Percentiles rank a stretch among this genome's conserved stretches.
phyloP scores from a whole-genome alignment of 2,888 invertebrate species.

The Teinopalpus imperialis region DNA sequence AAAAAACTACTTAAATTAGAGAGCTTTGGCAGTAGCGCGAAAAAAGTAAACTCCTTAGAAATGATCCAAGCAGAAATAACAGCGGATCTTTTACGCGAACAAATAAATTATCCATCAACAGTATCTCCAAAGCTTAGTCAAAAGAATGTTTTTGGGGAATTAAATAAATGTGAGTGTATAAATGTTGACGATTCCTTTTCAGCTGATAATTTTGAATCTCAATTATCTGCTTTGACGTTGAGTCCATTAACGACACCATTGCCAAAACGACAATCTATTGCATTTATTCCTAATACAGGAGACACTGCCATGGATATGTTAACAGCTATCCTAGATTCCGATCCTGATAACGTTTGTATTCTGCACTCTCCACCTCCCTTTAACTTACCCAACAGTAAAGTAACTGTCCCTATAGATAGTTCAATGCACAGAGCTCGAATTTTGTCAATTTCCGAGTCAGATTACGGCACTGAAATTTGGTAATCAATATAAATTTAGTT shows the following conservation, averaged over 20 bases:
- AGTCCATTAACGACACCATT: slow-evolving; percentile 71
- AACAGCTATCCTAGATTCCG: slow-evolving; percentile 74
- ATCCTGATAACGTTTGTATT: slow-evolving; percentile 66
- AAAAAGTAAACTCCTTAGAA: slow-evolving; percentile 78
- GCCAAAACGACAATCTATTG: slow-evolving; percentile 66
- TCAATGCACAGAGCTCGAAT: slow-evolving; percentile 84
- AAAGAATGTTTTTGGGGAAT: slow-evolving; percentile 52
- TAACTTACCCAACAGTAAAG: slow-evolving; percentile 79
- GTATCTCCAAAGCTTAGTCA: slow-evolving; percentile 81
- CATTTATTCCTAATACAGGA: slow-evolving; percentile 60
- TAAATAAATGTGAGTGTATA: slow-evolving; percentile 57
- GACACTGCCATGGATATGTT: slow-evolving; percentile 68
- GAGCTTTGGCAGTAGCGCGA: slow-evolving; percentile 64
- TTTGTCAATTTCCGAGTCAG: slow-evolving; percentile 83
- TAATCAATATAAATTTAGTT: slow-evolving; percentile 50
- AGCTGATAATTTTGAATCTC: slow-evolving; percentile 61
- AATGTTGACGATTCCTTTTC: slow-evolving; percentile 47
- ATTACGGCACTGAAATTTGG: slow-evolving; percentile 90
- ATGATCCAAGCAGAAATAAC: slow-evolving; percentile 83
- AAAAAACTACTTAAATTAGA: slow-evolving; percentile 82
- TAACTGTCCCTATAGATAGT: slow-evolving; percentile 83
- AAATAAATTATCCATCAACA: slow-evolving; percentile 86
- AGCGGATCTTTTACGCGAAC: slow-evolving; percentile 84
- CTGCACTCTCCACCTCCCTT: slow-evolving; percentile 72
- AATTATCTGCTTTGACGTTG: slow-evolving; percentile 64